A percentile compares a stretch with the other conserved stretches of the same genome.
Conservation (phyloP, 2,797 vertebrate genomes). For the Melanotaenia nigrans region DNA sequence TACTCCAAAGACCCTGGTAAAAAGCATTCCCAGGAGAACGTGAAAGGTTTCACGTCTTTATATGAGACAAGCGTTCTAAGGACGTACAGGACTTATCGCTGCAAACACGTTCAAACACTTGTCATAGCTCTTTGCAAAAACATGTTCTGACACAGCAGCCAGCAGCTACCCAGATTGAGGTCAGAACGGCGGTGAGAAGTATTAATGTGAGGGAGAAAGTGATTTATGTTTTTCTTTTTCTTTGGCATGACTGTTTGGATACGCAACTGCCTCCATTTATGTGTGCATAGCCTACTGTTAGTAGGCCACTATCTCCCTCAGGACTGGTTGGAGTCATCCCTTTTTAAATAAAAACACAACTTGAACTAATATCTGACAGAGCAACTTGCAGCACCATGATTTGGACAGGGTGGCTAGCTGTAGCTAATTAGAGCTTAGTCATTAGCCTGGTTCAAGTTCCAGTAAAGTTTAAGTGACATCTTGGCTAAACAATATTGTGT, state of each 20-base stretch:
- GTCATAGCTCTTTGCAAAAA: not conserved
- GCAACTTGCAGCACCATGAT: constrained; percentile 21
- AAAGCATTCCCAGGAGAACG: not conserved
- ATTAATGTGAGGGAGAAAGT: constrained; percentile 10
- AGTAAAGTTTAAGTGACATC: not conserved
- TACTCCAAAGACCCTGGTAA: not conserved
- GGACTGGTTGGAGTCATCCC: constrained; percentile 56
- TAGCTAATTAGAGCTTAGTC: constrained; percentile 35
- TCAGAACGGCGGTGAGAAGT: constrained; percentile 40
- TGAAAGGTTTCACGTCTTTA: not conserved
- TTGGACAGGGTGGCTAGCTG: constrained; percentile 14
- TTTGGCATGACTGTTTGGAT: constrained; percentile 25
- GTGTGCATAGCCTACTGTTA: constrained; percentile 52
- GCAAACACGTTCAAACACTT: not conserved
- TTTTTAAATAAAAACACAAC: constrained; percentile 59
- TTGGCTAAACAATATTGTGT: not conserved
- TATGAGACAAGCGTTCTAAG: not conserved
- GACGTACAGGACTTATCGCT: not conserved
- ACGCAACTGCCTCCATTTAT: constrained; percentile 20
- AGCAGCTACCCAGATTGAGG: constrained; percentile 54
- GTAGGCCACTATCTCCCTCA: constrained; percentile 61
- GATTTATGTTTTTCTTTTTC: constrained; percentile 3
- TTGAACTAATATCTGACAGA: constrained; percentile 42
- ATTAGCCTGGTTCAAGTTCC: constrained; percentile 29
- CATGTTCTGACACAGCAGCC: constrained; percentile 16